Evolutionary conservation across 2,888 invertebrate species (phyloP), one percentile per base, ranked within the genome.

Genomic region (Heliconius hortense): DNA sequence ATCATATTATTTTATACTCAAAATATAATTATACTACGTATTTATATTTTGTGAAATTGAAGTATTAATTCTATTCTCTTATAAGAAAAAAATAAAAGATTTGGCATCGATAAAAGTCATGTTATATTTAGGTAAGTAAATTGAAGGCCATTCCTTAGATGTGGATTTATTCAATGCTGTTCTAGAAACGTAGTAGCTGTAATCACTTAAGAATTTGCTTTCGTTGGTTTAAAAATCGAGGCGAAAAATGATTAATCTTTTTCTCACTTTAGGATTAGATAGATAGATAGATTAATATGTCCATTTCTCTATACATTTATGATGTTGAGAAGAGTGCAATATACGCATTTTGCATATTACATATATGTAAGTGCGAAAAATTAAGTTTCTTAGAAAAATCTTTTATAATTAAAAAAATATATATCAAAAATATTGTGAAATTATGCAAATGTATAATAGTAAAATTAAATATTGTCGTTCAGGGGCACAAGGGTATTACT

Each of bases 161-260:
- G 79, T 77, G 81, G 80, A 80, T 81, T 78, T 79, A 80, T 81
- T 80, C 80, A 79, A 81, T 82, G 78, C 80, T 84, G 82, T 87
- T 88, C 83, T 89, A 84, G 83, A 85, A 84, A 64, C 74, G 75
- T 60, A 75, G 77, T 56, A 21, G 31, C 74, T 70, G 73, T 74
- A 73, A 75, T 66, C 63, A 59, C 72, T 68, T 66, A 72, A 62
- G 75, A 77, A 75, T 77, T 73, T 73, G 62, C 56, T 75, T 69
- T 64, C 71, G 73, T 70, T 64, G 62, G 56, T 75, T 77, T 62
- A 73, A 75, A 56, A 73, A 66, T 75, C 64, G 53, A 63, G 56
- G 53, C 56, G 74, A 74, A 68, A 72, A 72, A 28, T 60, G 48
- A 72, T 62, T 59, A 59, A 39, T 60, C 4, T 71, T 59, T 71